Conservation (phyloP, 2,113 vertebrate species). For the Acinonyx jubatus region DNA sequence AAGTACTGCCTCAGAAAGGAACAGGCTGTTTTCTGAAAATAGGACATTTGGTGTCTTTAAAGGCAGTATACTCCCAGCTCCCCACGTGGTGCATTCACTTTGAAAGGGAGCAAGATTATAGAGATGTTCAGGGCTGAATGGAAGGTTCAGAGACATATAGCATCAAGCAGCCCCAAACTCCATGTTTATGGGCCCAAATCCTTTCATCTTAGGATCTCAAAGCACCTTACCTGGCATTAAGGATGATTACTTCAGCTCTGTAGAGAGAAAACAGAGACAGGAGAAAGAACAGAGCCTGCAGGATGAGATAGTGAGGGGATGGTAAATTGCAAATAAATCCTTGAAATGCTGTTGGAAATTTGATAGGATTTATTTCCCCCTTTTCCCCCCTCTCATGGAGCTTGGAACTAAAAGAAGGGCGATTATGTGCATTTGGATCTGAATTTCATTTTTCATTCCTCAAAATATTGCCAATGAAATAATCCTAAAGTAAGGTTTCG, state of each 20-base stretch:
- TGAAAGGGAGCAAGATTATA: conserved; percentile 26
- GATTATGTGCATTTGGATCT: neutral
- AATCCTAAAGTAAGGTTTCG: neutral
- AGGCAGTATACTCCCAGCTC: neutral
- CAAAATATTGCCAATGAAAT: conserved; percentile 11
- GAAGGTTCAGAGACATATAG: neutral
- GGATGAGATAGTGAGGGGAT: neutral
- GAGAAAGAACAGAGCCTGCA: conserved; percentile 44
- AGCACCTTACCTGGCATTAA: conserved; percentile 47
- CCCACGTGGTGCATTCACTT: neutral
- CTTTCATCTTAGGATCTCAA: conserved; percentile 47
- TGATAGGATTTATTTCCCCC: conserved; percentile 1
- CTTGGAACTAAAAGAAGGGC: neutral
- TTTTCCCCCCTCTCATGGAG: neutral
- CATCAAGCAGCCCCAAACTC: neutral
- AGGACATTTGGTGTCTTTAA: conserved; percentile 56
- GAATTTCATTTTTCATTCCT: conserved; percentile 40
- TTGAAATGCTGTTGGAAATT: conserved; percentile 45
- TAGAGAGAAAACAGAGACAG: neutral
- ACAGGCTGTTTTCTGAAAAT: conserved; percentile 68
- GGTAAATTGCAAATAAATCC: neutral
- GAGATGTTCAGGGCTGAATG: neutral
- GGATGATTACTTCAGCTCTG: conserved; percentile 28
- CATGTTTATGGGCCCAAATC: neutral
- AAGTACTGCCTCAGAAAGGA: conserved; percentile 41